Evolutionary conservation across 2,888 invertebrate genomes (phyloP), one percentile per base, ranked within the genome.

Genomic region (Drosophila siamana): DNA sequence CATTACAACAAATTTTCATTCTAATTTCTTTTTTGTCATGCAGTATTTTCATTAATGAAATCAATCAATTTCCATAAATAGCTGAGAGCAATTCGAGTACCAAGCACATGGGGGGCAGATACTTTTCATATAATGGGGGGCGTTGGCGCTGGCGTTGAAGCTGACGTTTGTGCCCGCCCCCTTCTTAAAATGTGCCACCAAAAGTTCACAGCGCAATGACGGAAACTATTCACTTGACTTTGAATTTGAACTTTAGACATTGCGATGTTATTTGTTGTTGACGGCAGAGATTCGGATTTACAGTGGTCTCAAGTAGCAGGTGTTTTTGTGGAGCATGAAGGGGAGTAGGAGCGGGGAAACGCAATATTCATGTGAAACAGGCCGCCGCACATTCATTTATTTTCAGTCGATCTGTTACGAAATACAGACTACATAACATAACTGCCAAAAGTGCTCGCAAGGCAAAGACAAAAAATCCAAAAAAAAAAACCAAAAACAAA

Each of bases 351-450:
- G n/a, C n/a, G 26, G 57, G 38, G 52, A 44, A 52, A 28, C 47
- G 60, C 41, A 55, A 46, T 41, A 61, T 60, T 50, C 61, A 46
- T 26, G 52, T 44, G 47, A 68, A 86, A 72, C 76, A 52, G 86
- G 77, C 15, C 24, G 33, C 5, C 8, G 28, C 55, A 43, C 43
- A 54, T 71, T 65, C 43, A 33, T 71, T 71, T 76, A 59, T 78
- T 84, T 86, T 81, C 62, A 54, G 43, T 63, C 66, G 36, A 7
- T 62, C 47, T 84, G 76, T 82, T 82, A 82, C 82, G 81, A 82
- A 85, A 82, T 86, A 67, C 41, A 52, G 11, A 24, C 36, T 28
- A 48, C 57, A 43, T 40, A 72, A 48, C 57, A 43, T 40, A 72
- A 43, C 50, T 46, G 55, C 36, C 46, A 68, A 70, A 84, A 77